These are phyloP conservation scores for Mizuhopecten yessoensis DNA, from an alignment of 1,140 invertebrate species.

Conservation along the genomic window DNA sequence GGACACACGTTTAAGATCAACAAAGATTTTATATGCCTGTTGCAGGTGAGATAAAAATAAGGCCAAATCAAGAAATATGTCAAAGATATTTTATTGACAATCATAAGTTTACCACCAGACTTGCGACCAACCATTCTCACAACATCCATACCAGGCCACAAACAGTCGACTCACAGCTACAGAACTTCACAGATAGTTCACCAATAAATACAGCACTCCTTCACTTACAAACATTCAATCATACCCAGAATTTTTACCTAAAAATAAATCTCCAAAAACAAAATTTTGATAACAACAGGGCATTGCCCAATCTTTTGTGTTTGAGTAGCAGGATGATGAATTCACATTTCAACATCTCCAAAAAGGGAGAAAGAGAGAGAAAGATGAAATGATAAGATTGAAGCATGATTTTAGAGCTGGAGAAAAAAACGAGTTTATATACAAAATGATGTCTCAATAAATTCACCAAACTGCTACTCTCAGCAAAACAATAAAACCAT, in stretches of 20 bases:
- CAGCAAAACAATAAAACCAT: slow-evolving; percentile 32
- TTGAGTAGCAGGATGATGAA: too few species aligned
- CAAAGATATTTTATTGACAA: slow-evolving; percentile 36
- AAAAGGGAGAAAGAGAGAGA: too few species aligned
- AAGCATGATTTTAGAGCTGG: not conserved
- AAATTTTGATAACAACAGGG: too few species aligned
- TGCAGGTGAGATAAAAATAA: too few species aligned
- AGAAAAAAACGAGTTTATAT: not conserved
- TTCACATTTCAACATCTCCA: too few species aligned
- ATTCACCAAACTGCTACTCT: slow-evolving; percentile 3
- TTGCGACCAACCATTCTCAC: not conserved
- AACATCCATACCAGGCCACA: not conserved
- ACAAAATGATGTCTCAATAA: not conserved
- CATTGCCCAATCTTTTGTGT: too few species aligned
- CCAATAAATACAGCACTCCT: slow-evolving; percentile 4
- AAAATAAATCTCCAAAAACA: not conserved
- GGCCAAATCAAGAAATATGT: not conserved
- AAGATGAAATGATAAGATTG: too few species aligned
- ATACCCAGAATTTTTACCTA: slow-evolving; percentile 27
- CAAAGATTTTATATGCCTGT: too few species aligned
- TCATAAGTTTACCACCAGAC: not conserved
- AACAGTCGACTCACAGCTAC: not conserved
- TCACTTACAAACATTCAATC: not conserved
- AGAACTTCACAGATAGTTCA: slow-evolving; percentile 8
- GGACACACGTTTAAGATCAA: too few species aligned